Percentiles rank a stretch among this genome's conserved stretches.
Conservation (phyloP, 2,113 vertebrate genomes). For the Crotalus viridis region DNA sequence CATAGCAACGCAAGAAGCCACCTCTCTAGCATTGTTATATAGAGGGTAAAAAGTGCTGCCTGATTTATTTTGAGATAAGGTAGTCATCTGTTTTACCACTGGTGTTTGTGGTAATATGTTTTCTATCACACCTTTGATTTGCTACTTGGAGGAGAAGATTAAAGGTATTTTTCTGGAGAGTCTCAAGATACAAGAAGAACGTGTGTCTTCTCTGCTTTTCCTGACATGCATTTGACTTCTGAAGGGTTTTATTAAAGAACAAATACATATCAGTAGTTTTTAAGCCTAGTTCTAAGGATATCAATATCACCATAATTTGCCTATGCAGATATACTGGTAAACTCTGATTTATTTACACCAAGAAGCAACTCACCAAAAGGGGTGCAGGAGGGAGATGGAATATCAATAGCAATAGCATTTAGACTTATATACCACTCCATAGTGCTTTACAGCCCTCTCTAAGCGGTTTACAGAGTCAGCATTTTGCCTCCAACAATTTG, state of each 20-base stretch:
- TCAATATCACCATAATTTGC: neutral
- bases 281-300: neutral
- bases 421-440: too few relatives aligned
- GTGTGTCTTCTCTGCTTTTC: neutral
- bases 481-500: too few relatives aligned
- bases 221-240: neutral
- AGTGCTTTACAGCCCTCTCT: too few relatives aligned
- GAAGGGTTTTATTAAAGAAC: neutral
- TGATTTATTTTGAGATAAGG: slow-evolving; percentile 17
- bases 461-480: too few relatives aligned
- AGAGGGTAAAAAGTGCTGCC: neutral
- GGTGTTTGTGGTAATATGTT: neutral
- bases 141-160: neutral
- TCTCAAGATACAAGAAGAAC: neutral
- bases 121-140: slow-evolving; percentile 6
- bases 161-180: neutral
- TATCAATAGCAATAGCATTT: neutral
- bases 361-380: neutral
- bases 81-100: neutral
- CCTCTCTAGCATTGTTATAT: neutral
- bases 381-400: neutral
- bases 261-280: neutral
- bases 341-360: neutral
- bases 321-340: neutral
- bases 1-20: neutral